Base-by-base conservation (phyloP, 2,797 vertebrate genomes). In the Syngnathus acus region DNA sequence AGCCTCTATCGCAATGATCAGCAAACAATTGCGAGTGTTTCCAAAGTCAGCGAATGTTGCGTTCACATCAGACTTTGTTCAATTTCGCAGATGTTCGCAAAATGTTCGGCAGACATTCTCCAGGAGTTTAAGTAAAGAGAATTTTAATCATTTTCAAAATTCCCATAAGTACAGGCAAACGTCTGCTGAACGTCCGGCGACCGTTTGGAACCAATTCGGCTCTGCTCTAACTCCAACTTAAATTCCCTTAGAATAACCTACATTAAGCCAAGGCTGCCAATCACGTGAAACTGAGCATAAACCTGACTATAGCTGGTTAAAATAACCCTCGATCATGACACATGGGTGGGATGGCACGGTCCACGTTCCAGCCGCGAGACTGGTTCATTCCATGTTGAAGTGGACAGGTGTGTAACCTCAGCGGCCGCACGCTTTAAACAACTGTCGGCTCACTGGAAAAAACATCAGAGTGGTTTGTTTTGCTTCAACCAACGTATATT, bases 351-450 rank as follows among this genome's bases (percentile, higher is more conserved):
- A 61, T 47, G 45, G 8, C 68, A 48, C 19, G 65, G 67, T 57
- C 53, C 68, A 64, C 75, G 68, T 54, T 65, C 4, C 70, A 38
- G 71, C 73, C 80, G 69, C 62, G 73, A 74, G 76, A 17, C 70
- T 68, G 59, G 43, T 72, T 64, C 50, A 16, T 53, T 4, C 65
- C 54, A 45, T 45, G 72, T 67, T 68, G 70, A 57, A 75, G 65
- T 71, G 73, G 81, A 86, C 87, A 90, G 89, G 87, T 90, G 87
- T 86, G 75, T 76, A 80, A 80, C 77, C 74, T 79, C 67, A 66
- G 68, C 16, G 60, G 72, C 76, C 77, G 43, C 74, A 79, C 66
- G 78, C 68, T 78, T 70, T 78, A 83, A 86, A 88, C 87, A 86
- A 74, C 80, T 85, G 74, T 79, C 72, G 68, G 68, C 73, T 68